Base-by-base conservation (phyloP, 2,797 vertebrate genomes). In the Smutsia temminckii region DNA sequence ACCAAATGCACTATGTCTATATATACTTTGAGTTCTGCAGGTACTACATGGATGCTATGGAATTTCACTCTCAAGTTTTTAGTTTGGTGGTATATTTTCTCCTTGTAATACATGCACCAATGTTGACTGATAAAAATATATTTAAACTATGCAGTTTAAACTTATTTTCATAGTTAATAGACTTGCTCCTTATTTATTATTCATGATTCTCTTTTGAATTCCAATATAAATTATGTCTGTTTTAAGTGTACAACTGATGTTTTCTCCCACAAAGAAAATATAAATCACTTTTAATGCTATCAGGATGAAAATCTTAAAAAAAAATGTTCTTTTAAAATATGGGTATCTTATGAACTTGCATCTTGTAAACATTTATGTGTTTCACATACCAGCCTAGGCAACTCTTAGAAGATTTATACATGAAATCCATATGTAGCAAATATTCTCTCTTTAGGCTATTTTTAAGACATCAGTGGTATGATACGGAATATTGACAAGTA, bases 151-250 rank as follows among this genome's bases (percentile, higher is more conserved):
- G 14, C 25, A 53, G 42, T 71, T 46, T 68, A 72, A 75, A 53
- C 34, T 78, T 85, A 13, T 79, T 32, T 95, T 93, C 68, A 23
- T n/a, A 85, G n/a, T 69, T 75, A 63, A 37, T 84, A 72, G 32
- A 17, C 21, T 55, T 78, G 37, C 20, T 72, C 1, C 55, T 71
- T 66, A 63, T 93, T 89, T 49, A 84, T 87, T 63, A 83, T 71
- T 37, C 16, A 72, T 37, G 17, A 53, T 66, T 77, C 21, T 94
- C 27, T 64, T 64, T 64, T 80, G 7, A 4, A 9, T 61, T 49
- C 18, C 29, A 77, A 53, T 9, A 71, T 64, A 75, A 89, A 92
- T 46, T 68, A 72, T 13, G 57, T 32, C 37, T 63, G 32, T 63
- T 84, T 94, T 63, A 87, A 93, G 32, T 34, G 11, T 59, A 34